Conservation (phyloP, 2,797 vertebrate species). For the Sebastes reedi region DNA sequence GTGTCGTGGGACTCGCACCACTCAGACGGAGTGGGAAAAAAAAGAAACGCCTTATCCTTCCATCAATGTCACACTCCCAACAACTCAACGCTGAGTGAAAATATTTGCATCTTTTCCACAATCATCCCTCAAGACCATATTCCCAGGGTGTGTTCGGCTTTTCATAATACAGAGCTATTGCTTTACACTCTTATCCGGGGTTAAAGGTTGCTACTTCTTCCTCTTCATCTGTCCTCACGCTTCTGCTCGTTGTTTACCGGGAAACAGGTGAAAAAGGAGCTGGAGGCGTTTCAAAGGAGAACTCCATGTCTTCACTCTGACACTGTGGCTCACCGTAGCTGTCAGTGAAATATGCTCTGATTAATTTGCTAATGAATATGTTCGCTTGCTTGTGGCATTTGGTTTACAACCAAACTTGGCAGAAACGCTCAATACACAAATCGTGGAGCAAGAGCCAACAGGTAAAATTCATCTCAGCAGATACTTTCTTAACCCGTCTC, state of each 20-base stretch:
- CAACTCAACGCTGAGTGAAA: conserved; percentile 67
- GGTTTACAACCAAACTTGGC: conserved; percentile 69
- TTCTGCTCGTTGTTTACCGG: conserved; percentile 53
- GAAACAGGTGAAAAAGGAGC: conserved; percentile 63
- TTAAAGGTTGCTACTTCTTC: conserved; percentile 41
- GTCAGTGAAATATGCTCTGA: conserved; percentile 64
- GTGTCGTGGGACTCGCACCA: conserved; percentile 60
- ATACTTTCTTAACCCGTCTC: conserved; percentile 35
- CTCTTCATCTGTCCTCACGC: conserved; percentile 36
- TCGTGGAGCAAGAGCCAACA: conserved; percentile 61
- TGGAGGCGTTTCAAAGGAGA: conserved; percentile 60
- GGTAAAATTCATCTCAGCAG: conserved; percentile 42
- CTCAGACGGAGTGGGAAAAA: conserved; percentile 25
- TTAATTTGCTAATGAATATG: conserved; percentile 74
- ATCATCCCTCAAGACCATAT: conserved; percentile 54
- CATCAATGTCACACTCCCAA: conserved; percentile 73
- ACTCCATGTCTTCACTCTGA: conserved; percentile 36
- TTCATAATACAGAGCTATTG: conserved; percentile 63
- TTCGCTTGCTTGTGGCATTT: conserved; percentile 59
- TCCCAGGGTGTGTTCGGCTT: conserved; percentile 55
- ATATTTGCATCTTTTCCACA: conserved; percentile 73
- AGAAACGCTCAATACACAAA: conserved; percentile 61
- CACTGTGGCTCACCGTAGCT: conserved; percentile 30
- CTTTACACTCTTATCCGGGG: conserved; percentile 58
- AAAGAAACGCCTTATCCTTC: conserved; percentile 64